Evolutionary conservation across 2,888 invertebrate genomes (phyloP).

Genomic region (Antitype chi): DNA sequence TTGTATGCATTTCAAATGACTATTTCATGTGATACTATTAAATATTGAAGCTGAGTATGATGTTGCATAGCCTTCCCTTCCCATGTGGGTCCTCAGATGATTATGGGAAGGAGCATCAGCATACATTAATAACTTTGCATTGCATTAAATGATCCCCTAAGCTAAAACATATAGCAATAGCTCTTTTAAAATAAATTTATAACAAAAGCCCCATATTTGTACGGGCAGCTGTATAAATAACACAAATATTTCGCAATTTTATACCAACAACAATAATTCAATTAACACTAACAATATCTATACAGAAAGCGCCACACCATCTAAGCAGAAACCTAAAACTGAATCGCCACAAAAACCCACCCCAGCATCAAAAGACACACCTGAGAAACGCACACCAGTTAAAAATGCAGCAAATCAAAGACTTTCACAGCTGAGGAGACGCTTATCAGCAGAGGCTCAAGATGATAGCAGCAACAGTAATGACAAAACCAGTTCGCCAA

Average conservation of each 20-base stretch:
- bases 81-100: neutral
- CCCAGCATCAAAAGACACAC: slow-evolving; percentile 40
- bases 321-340: slow-evolving; percentile 63
- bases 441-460: slow-evolving; percentile 74
- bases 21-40: neutral
- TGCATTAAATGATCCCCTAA: neutral
- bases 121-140: neutral
- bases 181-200: neutral
- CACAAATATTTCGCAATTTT: neutral
- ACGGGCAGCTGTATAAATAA: neutral
- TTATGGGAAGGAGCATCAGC: neutral
- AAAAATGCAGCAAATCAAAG: slow-evolving; percentile 82
- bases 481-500: slow-evolving; percentile 66
- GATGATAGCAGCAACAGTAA: slow-evolving; percentile 68
- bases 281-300: slow-evolving; percentile 7
- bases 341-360: slow-evolving; percentile 59
- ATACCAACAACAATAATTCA: neutral
- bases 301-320: slow-evolving; percentile 65
- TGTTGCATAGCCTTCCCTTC: too few relatives aligned
- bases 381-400: slow-evolving; percentile 62
- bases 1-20: neutral
- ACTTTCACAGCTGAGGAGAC: slow-evolving; percentile 76
- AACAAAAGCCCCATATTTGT: neutral
- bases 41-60: neutral
- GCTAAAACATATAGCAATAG: neutral